phyloP scores from a whole-genome alignment of 1,140 invertebrate genomes.

The Caenorhabditis remanei region DNA sequence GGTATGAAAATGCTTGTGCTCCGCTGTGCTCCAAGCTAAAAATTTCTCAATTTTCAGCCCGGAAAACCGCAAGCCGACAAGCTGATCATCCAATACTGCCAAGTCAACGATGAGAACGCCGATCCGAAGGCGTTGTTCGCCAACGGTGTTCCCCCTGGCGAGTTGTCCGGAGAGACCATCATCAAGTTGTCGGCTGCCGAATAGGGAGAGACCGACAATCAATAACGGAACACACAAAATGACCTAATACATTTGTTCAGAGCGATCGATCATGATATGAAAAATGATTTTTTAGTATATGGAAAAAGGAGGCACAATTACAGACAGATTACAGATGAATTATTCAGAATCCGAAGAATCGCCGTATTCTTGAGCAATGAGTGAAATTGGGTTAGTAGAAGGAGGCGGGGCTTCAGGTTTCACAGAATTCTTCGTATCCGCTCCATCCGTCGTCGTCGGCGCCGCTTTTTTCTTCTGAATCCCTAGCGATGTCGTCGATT shows the following conservation, averaged over 20 bases:
- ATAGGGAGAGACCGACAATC: not conserved
- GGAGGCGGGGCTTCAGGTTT: not conserved
- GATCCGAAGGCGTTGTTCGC: slow-evolving; percentile 39
- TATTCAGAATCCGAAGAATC: slow-evolving; percentile 26
- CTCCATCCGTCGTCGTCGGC: not conserved
- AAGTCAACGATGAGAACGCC: slow-evolving; percentile 29
- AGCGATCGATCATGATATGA: not conserved
- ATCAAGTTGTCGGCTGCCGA: slow-evolving; percentile 56
- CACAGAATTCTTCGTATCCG: not conserved
- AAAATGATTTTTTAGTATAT: no score
- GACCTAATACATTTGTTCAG: not conserved
- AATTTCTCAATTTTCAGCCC: not conserved
- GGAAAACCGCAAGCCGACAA: slow-evolving; percentile 55
- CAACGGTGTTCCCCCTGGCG: not conserved
- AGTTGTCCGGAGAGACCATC: slow-evolving; percentile 48
- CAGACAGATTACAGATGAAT: not conserved
- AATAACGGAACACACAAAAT: not conserved
- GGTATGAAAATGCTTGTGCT: no score
- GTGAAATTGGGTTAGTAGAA: slow-evolving; percentile 22
- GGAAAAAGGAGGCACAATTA: no score
- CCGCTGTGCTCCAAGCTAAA: no score
- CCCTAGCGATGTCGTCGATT: not conserved
- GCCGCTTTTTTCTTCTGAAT: slow-evolving; percentile 2
- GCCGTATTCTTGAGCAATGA: slow-evolving; percentile 12
- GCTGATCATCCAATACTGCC: slow-evolving; percentile 41